Evolutionary conservation across 2,888 invertebrate species (phyloP).

Genomic region (Branchellion lobata): DNA sequence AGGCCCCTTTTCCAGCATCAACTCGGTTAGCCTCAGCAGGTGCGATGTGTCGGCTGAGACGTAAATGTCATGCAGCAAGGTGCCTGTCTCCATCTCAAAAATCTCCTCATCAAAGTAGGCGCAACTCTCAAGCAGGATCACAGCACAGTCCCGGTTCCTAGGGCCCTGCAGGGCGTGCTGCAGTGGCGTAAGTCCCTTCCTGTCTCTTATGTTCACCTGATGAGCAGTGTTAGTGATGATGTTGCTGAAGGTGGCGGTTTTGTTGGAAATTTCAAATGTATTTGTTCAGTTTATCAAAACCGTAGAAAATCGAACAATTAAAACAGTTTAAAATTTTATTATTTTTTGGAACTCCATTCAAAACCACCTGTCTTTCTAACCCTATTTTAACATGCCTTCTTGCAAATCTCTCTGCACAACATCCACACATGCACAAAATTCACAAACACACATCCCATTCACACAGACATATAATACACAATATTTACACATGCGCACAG

Average conservation of each 20-base stretch:
- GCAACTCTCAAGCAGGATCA: constrained; percentile 50
- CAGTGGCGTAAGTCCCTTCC: constrained; percentile 51
- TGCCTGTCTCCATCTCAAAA: constrained; percentile 50
- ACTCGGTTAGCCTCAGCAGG: constrained; percentile 49
- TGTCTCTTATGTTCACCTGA: constrained; percentile 50
- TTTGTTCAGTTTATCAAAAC: neutral
- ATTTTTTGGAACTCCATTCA: too few relatives aligned
- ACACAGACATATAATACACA: too few relatives aligned
- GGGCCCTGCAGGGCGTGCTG: constrained; percentile 51
- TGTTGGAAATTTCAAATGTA: constrained; percentile 6
- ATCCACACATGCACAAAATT: too few relatives aligned
- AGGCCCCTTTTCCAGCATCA: constrained; percentile 52
- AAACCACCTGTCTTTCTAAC: too few relatives aligned
- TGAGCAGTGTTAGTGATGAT: neutral
- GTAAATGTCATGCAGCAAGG: constrained; percentile 51
- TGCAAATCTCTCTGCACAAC: too few relatives aligned
- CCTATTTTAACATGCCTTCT: too few relatives aligned
- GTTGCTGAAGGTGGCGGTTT: too few relatives aligned
- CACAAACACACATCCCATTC: too few relatives aligned
- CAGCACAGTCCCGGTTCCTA: constrained; percentile 49
- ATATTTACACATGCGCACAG: too few relatives aligned
- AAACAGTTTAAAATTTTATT: too few relatives aligned
- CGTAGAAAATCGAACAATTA: neutral
- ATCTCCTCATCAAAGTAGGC: constrained; percentile 50
- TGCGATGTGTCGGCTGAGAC: constrained; percentile 51